A percentile compares a stretch with the other conserved stretches of the same genome.
These are phyloP conservation scores for Chironomus striatipennis DNA, from an alignment of 1,140 invertebrate genomes.

Conservation along the genomic window DNA sequence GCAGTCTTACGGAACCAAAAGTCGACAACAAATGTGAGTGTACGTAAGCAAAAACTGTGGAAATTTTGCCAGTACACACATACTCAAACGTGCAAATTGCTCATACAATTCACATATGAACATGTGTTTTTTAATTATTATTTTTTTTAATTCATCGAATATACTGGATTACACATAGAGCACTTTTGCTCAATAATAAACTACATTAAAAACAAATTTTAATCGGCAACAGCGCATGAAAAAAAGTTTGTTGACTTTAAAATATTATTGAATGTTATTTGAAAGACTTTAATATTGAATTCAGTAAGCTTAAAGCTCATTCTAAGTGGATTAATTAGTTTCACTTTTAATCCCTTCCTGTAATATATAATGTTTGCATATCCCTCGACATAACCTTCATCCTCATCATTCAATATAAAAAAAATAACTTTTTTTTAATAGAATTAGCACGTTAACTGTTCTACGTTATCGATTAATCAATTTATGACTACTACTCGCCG, in stretches of 20 bases:
- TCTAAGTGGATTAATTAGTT: background rate
- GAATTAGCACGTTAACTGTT: background rate
- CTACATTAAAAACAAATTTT: background rate
- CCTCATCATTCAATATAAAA: background rate
- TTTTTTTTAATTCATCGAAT: background rate
- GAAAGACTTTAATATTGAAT: background rate
- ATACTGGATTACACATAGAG: no score
- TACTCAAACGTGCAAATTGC: background rate
- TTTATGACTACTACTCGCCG: background rate
- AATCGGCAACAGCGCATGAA: background rate
- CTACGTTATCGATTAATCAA: background rate
- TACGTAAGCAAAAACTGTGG: background rate
- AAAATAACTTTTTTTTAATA: no score
- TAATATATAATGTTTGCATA: no score
- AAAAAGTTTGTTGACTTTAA: background rate
- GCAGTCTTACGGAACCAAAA: background rate
- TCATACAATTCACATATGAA: background rate
- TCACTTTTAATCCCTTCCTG: no score
- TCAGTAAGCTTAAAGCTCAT: background rate
- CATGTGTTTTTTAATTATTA: constrained; percentile 2
- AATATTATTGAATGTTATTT: background rate
- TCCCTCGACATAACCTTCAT: background rate
- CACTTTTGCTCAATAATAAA: background rate
- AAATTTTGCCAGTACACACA: background rate
- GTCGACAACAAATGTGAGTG: background rate